Evolutionary conservation across 2,797 vertebrate species (phyloP), one percentile per base, ranked within the genome.

Genomic region (Hoplostethus mediterraneus): DNA sequence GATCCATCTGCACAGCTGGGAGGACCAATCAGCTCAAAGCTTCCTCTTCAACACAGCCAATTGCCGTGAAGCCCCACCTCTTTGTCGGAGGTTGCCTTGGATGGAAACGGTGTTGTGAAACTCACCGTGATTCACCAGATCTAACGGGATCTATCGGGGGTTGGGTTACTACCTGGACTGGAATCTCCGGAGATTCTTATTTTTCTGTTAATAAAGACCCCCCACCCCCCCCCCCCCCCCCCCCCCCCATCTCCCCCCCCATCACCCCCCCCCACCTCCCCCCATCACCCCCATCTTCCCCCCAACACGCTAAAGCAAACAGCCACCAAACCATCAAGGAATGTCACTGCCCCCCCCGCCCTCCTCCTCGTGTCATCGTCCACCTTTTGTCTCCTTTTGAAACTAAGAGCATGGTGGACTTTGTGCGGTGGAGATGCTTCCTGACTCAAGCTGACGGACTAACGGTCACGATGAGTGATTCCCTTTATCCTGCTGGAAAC

Each of bases 1-100:
- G 63, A 80, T 81, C 13, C 75, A 36, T n/a, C 63, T 49, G 47
- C 83, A 72, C 77, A 70, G 28, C 60, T 21, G 8, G 55, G 59
- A 63, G 63, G 45, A 30, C 52, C 28, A 31, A 30, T 55, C 53
- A 31, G 53, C 42, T 44, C 3, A 33, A 6, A 65, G 33, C 3
- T 4, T n/a, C 58, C 58, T 4, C 45, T 21, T 13, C 45, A 69
- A 59, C 36, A 62, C 71, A 28, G 30, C 72, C 60, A 63, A 47
- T 73, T 75, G 2, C 74, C 53, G 58, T 58, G 25, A 76, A 57
- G 64, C n/a, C 51, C 42, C 56, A 9, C 38, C 52, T 33, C 14
- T 17, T 14, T 65, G 44, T 66, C 31, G 31, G 31, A 4, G 31
- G 31, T 33, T 21, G 21, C 21, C 21, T 21, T 21, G 21, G 21